Base-by-base conservation (phyloP, 2,113 vertebrate species). In the Myotis davidii region DNA sequence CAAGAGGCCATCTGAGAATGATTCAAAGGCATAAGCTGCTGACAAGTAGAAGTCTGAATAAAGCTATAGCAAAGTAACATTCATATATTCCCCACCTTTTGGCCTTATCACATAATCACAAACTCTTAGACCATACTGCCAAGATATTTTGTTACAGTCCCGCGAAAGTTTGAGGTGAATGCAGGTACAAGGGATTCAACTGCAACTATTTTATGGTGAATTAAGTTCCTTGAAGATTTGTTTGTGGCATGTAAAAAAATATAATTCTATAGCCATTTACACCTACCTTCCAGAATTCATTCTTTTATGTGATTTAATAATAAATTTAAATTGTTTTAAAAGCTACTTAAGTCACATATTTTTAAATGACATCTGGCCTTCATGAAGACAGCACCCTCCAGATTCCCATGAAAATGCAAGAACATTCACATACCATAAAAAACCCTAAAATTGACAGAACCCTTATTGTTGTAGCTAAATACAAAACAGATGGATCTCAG, bases 291-390 rank as follows among this genome's bases (percentile, higher is more conserved):
- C 65, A 94, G 59, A 94, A 87, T 72, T 32, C 23, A 90, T 81
- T 90, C 34, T 93, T 92, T 81, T 32, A 67, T 67, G 72, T 90
- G 13, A 88, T 72, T 81, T 95, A 95, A 94, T 61, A 73, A 93
- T 86, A 94, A 96, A 82, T 96, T 85, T 32, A 90, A 93, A 85
- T 70, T 81, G 32, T 67, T 96, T 94, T 85, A n/a, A 92, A 79
- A 84, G 64, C 6, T 77, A 92, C 76, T 87, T 92, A 42, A 88
- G 29, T 39, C 59, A 89, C 29, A 48, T 85, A 86, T 92, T 76
- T 94, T 94, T 87, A 88, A 89, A 72, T 92, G 27, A 70, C 27
- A 87, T 91, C 85, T 77, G 52, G 29, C 73, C 70, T 67, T n/a
- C 79, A 61, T 83, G 39, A 12, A 86, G 39, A 89, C 56, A 74